Evolutionary conservation across 1,140 invertebrate genomes (phyloP).

Genomic region (Plutomurus gul): DNA sequence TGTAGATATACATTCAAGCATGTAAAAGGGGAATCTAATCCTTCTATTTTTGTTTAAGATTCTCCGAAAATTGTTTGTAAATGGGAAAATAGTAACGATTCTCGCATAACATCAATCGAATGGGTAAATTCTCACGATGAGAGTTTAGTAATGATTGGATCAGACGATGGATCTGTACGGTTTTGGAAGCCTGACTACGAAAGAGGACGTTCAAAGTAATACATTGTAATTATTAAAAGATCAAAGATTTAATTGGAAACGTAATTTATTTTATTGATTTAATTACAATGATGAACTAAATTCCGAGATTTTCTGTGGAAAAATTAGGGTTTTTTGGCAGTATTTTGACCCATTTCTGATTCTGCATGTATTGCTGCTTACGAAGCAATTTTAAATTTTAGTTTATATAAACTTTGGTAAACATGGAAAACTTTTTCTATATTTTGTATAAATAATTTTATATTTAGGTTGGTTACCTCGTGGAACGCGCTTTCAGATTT

Average conservation of each 20-base stretch:
- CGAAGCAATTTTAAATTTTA: too few relatives aligned
- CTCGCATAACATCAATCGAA: slow-evolving; percentile 77
- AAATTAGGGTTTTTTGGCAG: too few relatives aligned
- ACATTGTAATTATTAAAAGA: too few relatives aligned
- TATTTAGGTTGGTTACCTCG: slow-evolving; percentile 68
- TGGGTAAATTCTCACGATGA: slow-evolving; percentile 88
- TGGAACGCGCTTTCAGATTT: slow-evolving; percentile 81
- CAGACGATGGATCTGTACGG: slow-evolving; percentile 77
- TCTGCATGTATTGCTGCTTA: too few relatives aligned
- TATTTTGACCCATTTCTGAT: too few relatives aligned
- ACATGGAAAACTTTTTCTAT: background rate
- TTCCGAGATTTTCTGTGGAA: too few relatives aligned
- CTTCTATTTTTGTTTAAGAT: background rate
- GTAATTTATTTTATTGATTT: too few relatives aligned
- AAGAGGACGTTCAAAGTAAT: slow-evolving; percentile 59
- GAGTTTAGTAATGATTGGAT: slow-evolving; percentile 67
- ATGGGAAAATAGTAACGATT: slow-evolving; percentile 58
- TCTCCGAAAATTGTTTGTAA: slow-evolving; percentile 29
- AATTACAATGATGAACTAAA: too few relatives aligned
- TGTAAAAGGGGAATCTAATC: too few relatives aligned
- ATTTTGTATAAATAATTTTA: background rate
- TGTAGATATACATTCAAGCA: background rate
- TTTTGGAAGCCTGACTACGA: slow-evolving; percentile 64
- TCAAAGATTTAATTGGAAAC: too few relatives aligned
- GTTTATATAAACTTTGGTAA: too few relatives aligned